Conservation (phyloP, 64 coral and sea anemone species). For the Stylophora pistillata region DNA sequence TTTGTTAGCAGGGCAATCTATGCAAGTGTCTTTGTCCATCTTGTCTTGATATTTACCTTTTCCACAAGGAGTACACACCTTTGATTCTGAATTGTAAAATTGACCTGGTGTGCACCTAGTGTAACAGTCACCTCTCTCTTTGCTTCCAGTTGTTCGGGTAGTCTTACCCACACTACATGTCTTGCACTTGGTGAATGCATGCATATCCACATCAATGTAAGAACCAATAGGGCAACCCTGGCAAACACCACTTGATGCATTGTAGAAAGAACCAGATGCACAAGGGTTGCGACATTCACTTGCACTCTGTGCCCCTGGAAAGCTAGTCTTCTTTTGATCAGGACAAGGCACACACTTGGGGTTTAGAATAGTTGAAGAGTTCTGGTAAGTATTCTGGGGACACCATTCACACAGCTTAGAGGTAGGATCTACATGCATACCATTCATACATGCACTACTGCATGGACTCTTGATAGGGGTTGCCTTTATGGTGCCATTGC, state of each 20-base stretch:
- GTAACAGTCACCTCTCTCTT: conserved; percentile 18
- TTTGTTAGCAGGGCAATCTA: conserved; percentile 1
- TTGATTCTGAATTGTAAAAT: conserved; percentile 33
- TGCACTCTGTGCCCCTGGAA: conserved; percentile 12
- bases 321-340: conserved; percentile 22
- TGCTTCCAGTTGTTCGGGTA: not conserved
- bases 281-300: conserved; percentile 37
- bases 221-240: conserved; percentile 19
- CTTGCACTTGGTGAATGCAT: conserved; percentile 22
- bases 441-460: conserved; percentile 30
- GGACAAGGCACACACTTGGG: conserved; percentile 32
- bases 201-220: conserved; percentile 41
- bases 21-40: conserved; percentile 28
- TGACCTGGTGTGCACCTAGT: conserved; percentile 6
- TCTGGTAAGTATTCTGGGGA: conserved; percentile 41
- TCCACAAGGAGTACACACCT: conserved; percentile 23
- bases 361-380: conserved; percentile 21
- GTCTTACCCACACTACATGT: conserved; percentile 18
- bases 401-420: conserved; percentile 60
- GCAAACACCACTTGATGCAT: conserved; percentile 7
- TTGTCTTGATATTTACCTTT: conserved; percentile 51
- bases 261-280: conserved; percentile 9
- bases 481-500: not conserved
- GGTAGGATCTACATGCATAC: not conserved
- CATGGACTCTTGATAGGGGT: not conserved